Conservation (phyloP, 2,888 invertebrate species). For the Drosophila limbata region DNA sequence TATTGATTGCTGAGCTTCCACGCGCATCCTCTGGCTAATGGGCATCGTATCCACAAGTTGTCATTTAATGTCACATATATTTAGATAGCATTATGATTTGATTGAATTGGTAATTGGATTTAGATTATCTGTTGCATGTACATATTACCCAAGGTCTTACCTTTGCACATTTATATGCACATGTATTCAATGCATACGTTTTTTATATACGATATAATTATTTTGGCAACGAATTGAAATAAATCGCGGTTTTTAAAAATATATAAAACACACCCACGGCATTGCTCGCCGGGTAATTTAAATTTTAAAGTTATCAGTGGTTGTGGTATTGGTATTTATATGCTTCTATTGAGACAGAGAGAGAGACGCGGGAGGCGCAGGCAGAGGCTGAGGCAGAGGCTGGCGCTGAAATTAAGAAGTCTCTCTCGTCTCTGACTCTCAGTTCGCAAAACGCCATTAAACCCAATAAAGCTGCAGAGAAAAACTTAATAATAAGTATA, state of each 20-base stretch:
- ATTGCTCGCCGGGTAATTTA: conserved; percentile 85
- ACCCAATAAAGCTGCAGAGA: conserved; percentile 83
- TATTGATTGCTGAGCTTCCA: conserved; percentile 5
- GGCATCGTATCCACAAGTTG: conserved; percentile 28
- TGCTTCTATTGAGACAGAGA: conserved; percentile 37
- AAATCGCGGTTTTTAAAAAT: conserved; percentile 83
- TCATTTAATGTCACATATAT: conserved; percentile 23
- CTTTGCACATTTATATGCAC: conserved; percentile 74
- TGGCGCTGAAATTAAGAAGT: conserved; percentile 25
- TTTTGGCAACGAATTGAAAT: conserved; percentile 83
- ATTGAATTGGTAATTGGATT: conserved; percentile 19
- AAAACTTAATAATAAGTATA: conserved; percentile 82
- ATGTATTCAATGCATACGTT: conserved; percentile 46
- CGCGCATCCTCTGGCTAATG: conserved; percentile 32
- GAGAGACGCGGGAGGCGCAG: conserved; percentile 8
- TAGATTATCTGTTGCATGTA: conserved; percentile 49
- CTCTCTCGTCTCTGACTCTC: conserved; percentile 53
- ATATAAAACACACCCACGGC: conserved; percentile 81
- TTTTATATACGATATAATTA: conserved; percentile 34
- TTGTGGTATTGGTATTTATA: conserved; percentile 30
- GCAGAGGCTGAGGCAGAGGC: conserved; percentile 30
- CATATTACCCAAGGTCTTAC: conserved; percentile 84
- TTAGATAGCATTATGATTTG: conserved; percentile 5
- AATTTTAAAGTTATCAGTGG: conserved; percentile 52
- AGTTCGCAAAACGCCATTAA: conserved; percentile 71